phyloP scores from a whole-genome alignment of 2,113 vertebrate genomes.

The Psittacara wagleri region DNA sequence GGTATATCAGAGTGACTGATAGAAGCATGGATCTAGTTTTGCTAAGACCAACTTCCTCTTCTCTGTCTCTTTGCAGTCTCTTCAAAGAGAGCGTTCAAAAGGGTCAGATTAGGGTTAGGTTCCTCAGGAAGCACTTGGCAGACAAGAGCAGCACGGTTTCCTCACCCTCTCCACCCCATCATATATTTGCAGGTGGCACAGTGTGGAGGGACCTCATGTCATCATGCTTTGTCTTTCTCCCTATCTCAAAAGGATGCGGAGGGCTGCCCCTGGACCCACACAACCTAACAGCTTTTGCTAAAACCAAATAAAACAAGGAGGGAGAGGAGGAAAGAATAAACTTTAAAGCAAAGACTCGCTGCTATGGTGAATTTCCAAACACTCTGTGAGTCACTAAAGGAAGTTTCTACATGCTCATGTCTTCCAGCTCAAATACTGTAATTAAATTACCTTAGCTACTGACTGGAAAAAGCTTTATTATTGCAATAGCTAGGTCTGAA shows the following conservation, averaged over 20 bases:
- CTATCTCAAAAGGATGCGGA: neutral
- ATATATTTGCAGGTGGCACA: rapidly evolving
- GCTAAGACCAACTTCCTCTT: neutral
- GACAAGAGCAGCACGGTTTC: neutral
- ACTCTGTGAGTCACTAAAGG: constrained; percentile 23
- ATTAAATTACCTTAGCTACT: constrained; percentile 58
- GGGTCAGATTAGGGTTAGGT: neutral
- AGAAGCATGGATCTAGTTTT: neutral
- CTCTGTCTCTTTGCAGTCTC: neutral
- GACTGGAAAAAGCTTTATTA: constrained; percentile 50
- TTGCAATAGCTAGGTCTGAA: constrained; percentile 25
- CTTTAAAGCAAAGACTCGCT: neutral
- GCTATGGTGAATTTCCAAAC: constrained; percentile 51
- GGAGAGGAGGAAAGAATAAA: neutral
- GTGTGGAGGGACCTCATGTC: neutral
- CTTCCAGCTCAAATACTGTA: constrained; percentile 55
- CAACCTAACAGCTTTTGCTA: neutral
- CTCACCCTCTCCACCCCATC: neutral
- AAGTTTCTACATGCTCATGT: constrained; percentile 27
- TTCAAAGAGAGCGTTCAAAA: neutral
- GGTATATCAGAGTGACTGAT: neutral
- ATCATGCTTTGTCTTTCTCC: neutral
- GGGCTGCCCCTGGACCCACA: neutral
- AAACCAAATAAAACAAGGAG: neutral
- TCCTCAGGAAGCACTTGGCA: neutral